Percentiles rank a stretch among this genome's conserved stretches.
Conservation (phyloP, 2,888 invertebrate genomes). For the Argynnis bischoffii region DNA sequence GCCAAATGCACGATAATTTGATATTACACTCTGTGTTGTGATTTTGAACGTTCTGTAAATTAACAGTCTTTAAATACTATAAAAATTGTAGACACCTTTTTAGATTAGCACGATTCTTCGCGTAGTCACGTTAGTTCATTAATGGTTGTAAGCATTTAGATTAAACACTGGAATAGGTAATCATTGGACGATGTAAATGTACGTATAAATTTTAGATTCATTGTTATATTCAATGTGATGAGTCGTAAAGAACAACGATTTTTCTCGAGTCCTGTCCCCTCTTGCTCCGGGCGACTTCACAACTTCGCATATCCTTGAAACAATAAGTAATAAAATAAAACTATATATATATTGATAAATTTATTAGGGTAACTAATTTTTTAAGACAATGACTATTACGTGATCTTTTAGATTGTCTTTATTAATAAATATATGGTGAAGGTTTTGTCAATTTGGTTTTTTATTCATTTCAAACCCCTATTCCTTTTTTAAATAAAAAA, state of each 20-base stretch:
- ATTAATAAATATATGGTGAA: slow-evolving; percentile 83
- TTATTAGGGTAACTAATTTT: slow-evolving; percentile 83
- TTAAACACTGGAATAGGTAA: slow-evolving; percentile 69
- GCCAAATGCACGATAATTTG: slow-evolving; percentile 77
- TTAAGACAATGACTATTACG: slow-evolving; percentile 82
- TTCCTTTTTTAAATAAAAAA: background rate
- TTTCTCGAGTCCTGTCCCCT: slow-evolving; percentile 64
- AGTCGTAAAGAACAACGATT: slow-evolving; percentile 77
- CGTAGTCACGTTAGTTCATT: slow-evolving; percentile 76
- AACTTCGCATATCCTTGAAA: slow-evolving; percentile 83
- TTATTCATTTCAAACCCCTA: slow-evolving; percentile 50
- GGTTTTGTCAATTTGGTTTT: slow-evolving; percentile 78
- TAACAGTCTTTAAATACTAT: slow-evolving; percentile 74
- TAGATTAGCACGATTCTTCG: slow-evolving; percentile 82
- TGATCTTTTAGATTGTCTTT: slow-evolving; percentile 83
- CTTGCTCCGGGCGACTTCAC: slow-evolving; percentile 66
- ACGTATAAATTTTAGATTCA: slow-evolving; percentile 69
- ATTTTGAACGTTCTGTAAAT: slow-evolving; percentile 82
- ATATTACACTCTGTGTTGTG: slow-evolving; percentile 84
- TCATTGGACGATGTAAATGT: slow-evolving; percentile 70
- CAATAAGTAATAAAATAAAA: slow-evolving; percentile 81
- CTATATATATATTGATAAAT: slow-evolving; percentile 81
- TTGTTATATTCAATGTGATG: slow-evolving; percentile 79
- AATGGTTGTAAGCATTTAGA: slow-evolving; percentile 76
- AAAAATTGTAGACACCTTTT: slow-evolving; percentile 76